Base-by-base conservation (phyloP, 2,888 invertebrate genomes). In the Dendrolimus pini region DNA sequence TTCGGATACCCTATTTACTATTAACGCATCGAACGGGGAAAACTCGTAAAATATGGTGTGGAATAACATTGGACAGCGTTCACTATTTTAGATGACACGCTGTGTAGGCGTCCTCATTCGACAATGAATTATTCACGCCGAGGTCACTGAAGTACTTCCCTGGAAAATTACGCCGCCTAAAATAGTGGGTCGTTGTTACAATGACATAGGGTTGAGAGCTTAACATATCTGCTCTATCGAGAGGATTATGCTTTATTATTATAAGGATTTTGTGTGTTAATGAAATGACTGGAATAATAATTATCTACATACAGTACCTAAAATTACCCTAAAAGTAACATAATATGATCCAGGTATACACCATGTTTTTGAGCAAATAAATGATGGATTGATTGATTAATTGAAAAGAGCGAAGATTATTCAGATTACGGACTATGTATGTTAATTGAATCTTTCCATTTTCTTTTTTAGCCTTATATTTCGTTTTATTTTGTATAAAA, bases 91-190 rank as follows among this genome's bases (percentile, higher is more conserved):
- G 52, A 58, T 10, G 42, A 54, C 54, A 58, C 42, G 58, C 54
- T 6, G 30, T 30, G 58, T 57, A 54, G 59, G 55, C 53, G 58
- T 55, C 58, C 54, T 56, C 47, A 54, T 56, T 54, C 53, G 59
- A 57, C 59, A 55, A 68, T 72, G 62, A 70, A 71, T 69, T 65
- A 69, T 70, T 69, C 62, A 71, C 42, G 53, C 57, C 60, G 60
- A 67, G 67, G 67, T 65, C 65, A 60, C 60, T 62, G 59, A 61
- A 66, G 61, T 64, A 60, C 60, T 62, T 61, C 57, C 55, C 54
- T 41, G 59, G 61, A 54, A 63, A 70, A 62, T 62, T 59, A 63
- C 63, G 58, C 54, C 58, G 55, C 56, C 55, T 55, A 63, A 63
- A 62, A 62, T 60, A 58, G 57, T 61, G n/a, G n/a, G 7, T 53